phyloP scores from a whole-genome alignment of 2,888 invertebrate species.

The Melanchra persicariae region DNA sequence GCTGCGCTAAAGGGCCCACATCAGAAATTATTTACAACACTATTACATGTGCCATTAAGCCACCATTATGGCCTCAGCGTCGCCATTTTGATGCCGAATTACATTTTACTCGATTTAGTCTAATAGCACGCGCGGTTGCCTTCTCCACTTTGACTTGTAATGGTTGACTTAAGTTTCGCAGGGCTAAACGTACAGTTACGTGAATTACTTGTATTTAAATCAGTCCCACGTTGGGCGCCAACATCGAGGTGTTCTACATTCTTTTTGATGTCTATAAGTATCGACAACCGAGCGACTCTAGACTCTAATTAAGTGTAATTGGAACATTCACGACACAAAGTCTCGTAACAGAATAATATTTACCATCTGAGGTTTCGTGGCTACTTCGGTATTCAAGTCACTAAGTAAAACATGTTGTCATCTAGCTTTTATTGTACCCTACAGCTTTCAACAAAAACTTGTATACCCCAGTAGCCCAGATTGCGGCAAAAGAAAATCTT shows the following conservation, averaged over 20 bases:
- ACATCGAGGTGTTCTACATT: slow-evolving; percentile 23
- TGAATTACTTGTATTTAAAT: slow-evolving; percentile 55
- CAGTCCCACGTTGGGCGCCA: slow-evolving; percentile 72
- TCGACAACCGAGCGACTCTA: slow-evolving; percentile 17
- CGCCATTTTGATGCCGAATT: slow-evolving; percentile 80
- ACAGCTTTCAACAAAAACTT: slow-evolving; percentile 49
- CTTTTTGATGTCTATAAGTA: slow-evolving; percentile 33
- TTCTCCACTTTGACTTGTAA: slow-evolving; percentile 70
- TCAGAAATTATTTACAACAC: slow-evolving; percentile 77
- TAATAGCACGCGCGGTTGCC: slow-evolving; percentile 77
- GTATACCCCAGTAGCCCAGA: slow-evolving; percentile 46
- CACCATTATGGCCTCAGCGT: slow-evolving; percentile 71
- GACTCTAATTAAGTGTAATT: slow-evolving; percentile 28
- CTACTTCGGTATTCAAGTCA: slow-evolving; percentile 49
- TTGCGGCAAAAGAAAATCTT: slow-evolving; percentile 51
- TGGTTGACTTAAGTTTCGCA: slow-evolving; percentile 69
- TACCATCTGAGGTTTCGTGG: slow-evolving; percentile 21
- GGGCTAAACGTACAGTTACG: slow-evolving; percentile 61
- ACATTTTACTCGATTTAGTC: slow-evolving; percentile 79
- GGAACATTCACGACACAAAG: slow-evolving; percentile 39
- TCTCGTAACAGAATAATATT: slow-evolving; percentile 39
- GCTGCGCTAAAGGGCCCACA: slow-evolving; percentile 44
- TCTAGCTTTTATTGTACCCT: slow-evolving; percentile 51
- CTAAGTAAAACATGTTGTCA: slow-evolving; percentile 52
- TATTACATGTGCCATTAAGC: slow-evolving; percentile 82